Evolutionary conservation across 2,888 invertebrate species (phyloP), one percentile per base, ranked within the genome.

Genomic region (Cyclophora albipunctata): DNA sequence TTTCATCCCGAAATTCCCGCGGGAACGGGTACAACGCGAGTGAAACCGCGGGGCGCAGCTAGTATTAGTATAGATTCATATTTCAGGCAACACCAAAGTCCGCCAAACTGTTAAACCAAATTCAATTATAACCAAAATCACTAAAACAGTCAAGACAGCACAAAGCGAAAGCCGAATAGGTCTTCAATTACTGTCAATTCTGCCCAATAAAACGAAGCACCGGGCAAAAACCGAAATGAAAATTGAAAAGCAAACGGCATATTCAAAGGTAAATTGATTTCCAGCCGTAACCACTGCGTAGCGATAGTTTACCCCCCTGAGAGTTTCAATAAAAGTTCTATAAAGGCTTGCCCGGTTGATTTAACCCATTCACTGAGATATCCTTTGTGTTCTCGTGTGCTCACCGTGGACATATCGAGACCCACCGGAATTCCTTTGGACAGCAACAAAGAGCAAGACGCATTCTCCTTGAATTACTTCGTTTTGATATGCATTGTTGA

Each of bases 321-420:
- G 45, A 55, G 49, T 53, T 55, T 46, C 55, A 52, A 51, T 55
- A 52, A 49, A 57, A 55, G 53, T 60, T 63, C 53, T 55, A 59
- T 59, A 59, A 54, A 58, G 52, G 42, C 48, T 46, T 42, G 47
- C 53, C 35, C 58, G 59, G 58, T 60, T 68, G 64, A 64, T 66
- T 64, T 60, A 67, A 69, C 63, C 54, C 52, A 54, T 63, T 63
- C 59, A 60, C 51, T 53, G 55, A 53, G 54, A 49, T 56, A 43
- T 47, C 63, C 62, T 66, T 65, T 66, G 60, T 59, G 59, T 48
- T 41, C 49, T 54, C 52, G 52, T 58, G 37, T 37, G 37, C 37
- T 5, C 5, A 40, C 7, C 40, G 45, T 45, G 54, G 47, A 53
- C 50, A 48, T 46, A 52, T 48, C 34, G 51, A 48, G 35, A 54